Base-by-base conservation (phyloP, 1,140 invertebrate genomes). In the Portunus trituberculatus region DNA sequence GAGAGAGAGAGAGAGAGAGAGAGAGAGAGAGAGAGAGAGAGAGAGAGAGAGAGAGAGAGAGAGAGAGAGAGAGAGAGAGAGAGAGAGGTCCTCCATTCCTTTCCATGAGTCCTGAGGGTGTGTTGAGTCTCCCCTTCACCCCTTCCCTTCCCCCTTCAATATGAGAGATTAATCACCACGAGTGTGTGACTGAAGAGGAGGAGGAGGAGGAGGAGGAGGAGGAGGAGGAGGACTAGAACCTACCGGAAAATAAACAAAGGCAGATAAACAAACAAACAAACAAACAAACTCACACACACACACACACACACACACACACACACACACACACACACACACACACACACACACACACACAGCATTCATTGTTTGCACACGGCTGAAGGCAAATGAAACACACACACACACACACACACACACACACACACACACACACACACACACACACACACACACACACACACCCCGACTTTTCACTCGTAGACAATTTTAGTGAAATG, bases 401-500 rank as follows among this genome's bases (percentile, higher is more conserved):
- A 28, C 32, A 48, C 67, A 76, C 67, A 76, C 67, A 76, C 67
- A 76, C 67, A 46, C 2, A 87, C 12, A 25, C 87, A 20, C 29
- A 52, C 59, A 76, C 59, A 76, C 59, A 45, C 2, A 87, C 12
- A 25, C 87, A 20, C 29, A 52, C 59, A 76, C 59, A 76, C 59
- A 76, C 59, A 76, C 59, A 76, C 67, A 76, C 67, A 76, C 67
- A n/a, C 32, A 46, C 16, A 32, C 12, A n/a, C 39, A n/a, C 45
- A n/a, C 39, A 20, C 32, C 29, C 91, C 88, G 76, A 92, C 94
- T 92, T 92, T 92, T 87, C 94, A 92, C 86, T 88, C 83, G 28
- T 45, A 87, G 94, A 92, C 84, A 87, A 86, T 92, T 95, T 95
- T 92, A 92, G 90, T 31, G 52, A 89, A 86, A 93, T 88, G 94